Evolutionary conservation across 2,797 vertebrate species (phyloP).

Genomic region (Neomorphus geoffroyi): DNA sequence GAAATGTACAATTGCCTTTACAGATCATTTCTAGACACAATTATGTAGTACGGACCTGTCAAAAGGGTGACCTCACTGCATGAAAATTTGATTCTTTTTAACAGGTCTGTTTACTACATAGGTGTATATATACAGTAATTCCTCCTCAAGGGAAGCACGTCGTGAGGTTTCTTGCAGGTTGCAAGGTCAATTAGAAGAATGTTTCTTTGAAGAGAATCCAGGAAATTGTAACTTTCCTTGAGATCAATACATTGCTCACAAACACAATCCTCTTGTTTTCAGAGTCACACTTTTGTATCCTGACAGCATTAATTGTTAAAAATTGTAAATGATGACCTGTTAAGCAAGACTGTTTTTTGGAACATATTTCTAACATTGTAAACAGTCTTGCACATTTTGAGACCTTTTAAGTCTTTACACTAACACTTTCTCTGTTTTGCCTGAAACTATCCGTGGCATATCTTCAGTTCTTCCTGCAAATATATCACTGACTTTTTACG

Average conservation of each 20-base stretch:
- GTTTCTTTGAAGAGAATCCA: not conserved
- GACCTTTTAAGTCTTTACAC: constrained; percentile 10
- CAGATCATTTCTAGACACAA: not conserved
- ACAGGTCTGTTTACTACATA: not conserved
- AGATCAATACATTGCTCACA: not conserved
- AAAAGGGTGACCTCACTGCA: not conserved
- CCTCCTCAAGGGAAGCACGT: not conserved
- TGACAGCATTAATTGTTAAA: constrained; percentile 26
- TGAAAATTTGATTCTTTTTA: constrained; percentile 13
- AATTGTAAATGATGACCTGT: not conserved
- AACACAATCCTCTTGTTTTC: not conserved
- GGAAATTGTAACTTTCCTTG: not conserved
- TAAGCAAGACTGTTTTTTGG: not conserved
- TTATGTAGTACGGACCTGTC: not conserved
- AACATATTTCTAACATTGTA: constrained; percentile 4
- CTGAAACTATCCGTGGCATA: constrained; percentile 24
- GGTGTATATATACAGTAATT: not conserved
- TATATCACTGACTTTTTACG: not conserved
- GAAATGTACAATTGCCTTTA: not conserved
- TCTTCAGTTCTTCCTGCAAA: constrained; percentile 25
- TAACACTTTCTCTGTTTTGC: constrained; percentile 39
- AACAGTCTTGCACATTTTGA: constrained; percentile 18
- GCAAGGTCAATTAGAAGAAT: not conserved
- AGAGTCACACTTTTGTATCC: not conserved
- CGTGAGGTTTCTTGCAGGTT: not conserved